These are phyloP conservation scores for Sebastes nivosus DNA, from an alignment of 2,797 vertebrate genomes.

Conservation along the genomic window DNA sequence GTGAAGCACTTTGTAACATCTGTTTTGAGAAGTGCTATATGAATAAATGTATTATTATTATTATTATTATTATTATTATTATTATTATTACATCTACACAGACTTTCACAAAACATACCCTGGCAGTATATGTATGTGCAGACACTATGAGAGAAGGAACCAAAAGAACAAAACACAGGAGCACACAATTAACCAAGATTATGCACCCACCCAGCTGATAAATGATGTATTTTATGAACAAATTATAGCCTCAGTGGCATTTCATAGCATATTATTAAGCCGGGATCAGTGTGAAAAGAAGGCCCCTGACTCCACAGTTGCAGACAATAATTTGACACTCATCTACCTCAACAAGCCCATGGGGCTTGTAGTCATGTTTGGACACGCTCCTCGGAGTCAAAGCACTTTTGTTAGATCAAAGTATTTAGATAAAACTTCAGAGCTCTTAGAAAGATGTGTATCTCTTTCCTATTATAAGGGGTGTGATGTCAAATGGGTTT, in stretches of 20 bases:
- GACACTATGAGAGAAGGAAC: background rate
- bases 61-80: too few species aligned
- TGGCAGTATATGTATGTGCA: background rate
- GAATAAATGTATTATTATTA: too few species aligned
- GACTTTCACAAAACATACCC: background rate
- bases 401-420: conserved; percentile 65
- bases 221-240: conserved; percentile 31
- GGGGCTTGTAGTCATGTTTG: conserved; percentile 62
- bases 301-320: conserved; percentile 20
- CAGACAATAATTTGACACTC: conserved; percentile 68
- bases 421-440: conserved; percentile 40
- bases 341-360: conserved; percentile 41
- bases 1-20: too few species aligned
- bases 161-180: background rate
- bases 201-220: background rate
- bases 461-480: background rate
- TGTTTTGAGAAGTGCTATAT: too few species aligned
- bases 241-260: conserved; percentile 34
- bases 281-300: conserved; percentile 42
- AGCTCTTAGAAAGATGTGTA: conserved; percentile 31
- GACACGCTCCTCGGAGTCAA: conserved; percentile 55
- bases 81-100: background rate
- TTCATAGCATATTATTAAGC: conserved; percentile 54
- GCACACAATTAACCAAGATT: conserved; percentile 9
- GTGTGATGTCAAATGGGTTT: conserved; percentile 1